Base-by-base conservation (phyloP, 2,797 vertebrate genomes). In the Neostethus bicornis region DNA sequence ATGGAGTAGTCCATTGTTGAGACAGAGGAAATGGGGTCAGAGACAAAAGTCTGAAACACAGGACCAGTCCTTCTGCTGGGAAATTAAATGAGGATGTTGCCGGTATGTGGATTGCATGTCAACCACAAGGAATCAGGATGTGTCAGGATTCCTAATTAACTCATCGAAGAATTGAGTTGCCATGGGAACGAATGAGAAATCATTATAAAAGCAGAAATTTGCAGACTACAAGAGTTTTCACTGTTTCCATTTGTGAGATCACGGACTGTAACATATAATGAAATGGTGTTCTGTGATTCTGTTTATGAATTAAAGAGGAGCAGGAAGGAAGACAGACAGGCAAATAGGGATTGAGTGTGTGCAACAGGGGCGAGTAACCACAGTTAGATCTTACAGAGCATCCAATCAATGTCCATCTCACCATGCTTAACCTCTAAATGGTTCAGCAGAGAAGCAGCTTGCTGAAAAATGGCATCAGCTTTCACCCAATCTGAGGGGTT, bases 301-400 rank as follows among this genome's bases (percentile, higher is more conserved):
- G 11, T 34, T 19, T 43, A 45, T 38, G 25, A 25, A 42, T 45
- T 32, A 45, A 52, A 37, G 14, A 39, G 41, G 44, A 39, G 29
- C 9, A 38, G 34, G 35, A 35, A n/a, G 26, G 29, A 39, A 29
- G 21, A 28, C 29, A 23, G 20, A 29, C 14, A 42, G 29, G 28
- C n/a, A 42, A 25, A 21, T 19, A 31, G 55, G 45, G 38, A 37
- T 4, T 50, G 20, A 70, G 48, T 55, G 49, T 62, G 60, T 59
- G 80, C 52, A 80, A 80, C 78, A 77, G 37, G 32, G 78, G 69
- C 42, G 61, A 63, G 31, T 70, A 72, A 79, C 70, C 79, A 75
- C 50, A 2, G 25, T 44, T 59, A 47, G 63, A 52, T 56, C 13
- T 53, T 19, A 44, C 66, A 65, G 46, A 75, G 46, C 58, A 24